A percentile compares a stretch with the other conserved stretches of the same genome.
Evolutionary conservation across 2,797 vertebrate species (phyloP).

Genomic region (Okamejei kenojei): DNA sequence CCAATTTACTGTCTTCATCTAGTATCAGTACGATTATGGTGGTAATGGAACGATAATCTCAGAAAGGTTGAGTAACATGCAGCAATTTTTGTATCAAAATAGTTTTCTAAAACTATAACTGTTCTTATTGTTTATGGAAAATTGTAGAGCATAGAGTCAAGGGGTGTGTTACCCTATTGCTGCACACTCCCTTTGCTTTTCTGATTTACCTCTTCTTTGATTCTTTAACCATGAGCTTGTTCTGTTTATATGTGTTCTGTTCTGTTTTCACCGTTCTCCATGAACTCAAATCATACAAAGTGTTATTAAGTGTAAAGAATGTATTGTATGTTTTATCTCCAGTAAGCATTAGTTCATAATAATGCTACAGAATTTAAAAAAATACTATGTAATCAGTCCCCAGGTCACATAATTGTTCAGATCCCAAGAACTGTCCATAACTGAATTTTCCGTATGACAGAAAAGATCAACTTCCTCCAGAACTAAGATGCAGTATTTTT

Average conservation of each 20-base stretch:
- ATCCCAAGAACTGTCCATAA: too few species aligned
- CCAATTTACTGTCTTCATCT: background rate
- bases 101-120: background rate
- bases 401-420: too few species aligned
- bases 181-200: background rate
- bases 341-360: too few species aligned
- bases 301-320: too few species aligned
- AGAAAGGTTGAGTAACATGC: background rate
- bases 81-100: background rate
- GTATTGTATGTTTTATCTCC: too few species aligned
- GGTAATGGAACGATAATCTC: background rate
- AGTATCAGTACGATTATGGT: background rate
- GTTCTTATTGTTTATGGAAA: background rate
- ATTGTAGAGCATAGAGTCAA: background rate
- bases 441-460: too few species aligned
- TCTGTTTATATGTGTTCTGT: background rate
- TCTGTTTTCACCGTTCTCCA: background rate
- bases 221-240: background rate
- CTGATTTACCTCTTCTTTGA: background rate
- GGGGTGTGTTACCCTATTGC: background rate
- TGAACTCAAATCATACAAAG: background rate
- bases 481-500: too few species aligned
- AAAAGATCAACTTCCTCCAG: too few species aligned
- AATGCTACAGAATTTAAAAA: too few species aligned
- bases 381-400: too few species aligned